Conservation (phyloP, 2,797 vertebrate species). For the Dicrostonyx torquatus region DNA sequence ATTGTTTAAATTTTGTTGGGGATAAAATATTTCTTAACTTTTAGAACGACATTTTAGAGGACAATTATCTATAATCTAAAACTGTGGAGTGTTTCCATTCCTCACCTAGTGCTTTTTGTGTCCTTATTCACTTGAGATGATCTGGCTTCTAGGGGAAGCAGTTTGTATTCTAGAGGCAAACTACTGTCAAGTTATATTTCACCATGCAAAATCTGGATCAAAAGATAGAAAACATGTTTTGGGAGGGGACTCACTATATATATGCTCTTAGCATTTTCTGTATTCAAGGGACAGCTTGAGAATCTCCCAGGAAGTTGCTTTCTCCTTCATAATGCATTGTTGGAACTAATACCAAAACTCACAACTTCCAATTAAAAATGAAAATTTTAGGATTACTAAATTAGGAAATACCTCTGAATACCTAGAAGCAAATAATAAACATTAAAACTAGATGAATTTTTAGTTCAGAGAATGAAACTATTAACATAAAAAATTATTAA, state of each 20-base stretch:
- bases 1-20: constrained; percentile 68
- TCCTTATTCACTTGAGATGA: neutral
- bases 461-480: neutral
- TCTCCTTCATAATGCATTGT: neutral
- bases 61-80: constrained; percentile 69
- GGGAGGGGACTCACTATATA: neutral
- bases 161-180: neutral
- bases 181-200: neutral
- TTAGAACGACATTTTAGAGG: constrained; percentile 61
- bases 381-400: constrained; percentile 15
- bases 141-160: neutral
- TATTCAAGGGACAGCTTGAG: constrained; percentile 10
- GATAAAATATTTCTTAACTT: constrained; percentile 70
- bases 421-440: neutral
- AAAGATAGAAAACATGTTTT: neutral
- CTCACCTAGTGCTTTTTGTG: constrained; percentile 52
- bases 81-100: constrained; percentile 11
- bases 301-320: constrained; percentile 2
- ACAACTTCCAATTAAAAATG: constrained; percentile 50
- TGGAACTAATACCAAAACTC: neutral
- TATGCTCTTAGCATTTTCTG: neutral
- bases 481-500: neutral
- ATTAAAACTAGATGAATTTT: constrained; percentile 16
- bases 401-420: neutral
- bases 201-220: neutral